Evolutionary conservation across 1,140 invertebrate genomes (phyloP).

Genomic region (Aleiodes sp.): DNA sequence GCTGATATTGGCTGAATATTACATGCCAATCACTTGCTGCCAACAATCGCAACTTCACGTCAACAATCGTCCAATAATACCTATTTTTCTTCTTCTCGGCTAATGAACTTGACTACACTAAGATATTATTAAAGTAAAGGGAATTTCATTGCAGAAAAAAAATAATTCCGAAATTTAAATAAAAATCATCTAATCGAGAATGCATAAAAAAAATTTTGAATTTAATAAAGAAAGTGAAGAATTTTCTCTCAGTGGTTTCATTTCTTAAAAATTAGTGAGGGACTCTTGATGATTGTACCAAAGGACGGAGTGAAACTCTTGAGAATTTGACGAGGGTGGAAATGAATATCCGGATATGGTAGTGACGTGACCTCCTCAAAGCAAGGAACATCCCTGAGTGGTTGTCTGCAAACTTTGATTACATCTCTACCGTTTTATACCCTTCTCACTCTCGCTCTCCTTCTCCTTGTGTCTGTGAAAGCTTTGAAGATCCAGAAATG

Average conservation of each 20-base stretch:
- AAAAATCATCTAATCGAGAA: no score
- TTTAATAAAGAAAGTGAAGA: no score
- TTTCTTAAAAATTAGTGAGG: not conserved
- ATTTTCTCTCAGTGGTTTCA: constrained; percentile 1
- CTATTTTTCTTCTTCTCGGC: no score
- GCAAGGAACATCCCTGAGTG: constrained; percentile 38
- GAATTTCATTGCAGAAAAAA: no score
- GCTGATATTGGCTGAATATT: no score
- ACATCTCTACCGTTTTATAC: constrained; percentile 31
- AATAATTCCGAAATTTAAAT: no score
- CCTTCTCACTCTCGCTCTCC: constrained; percentile 17
- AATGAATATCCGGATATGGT: constrained; percentile 43
- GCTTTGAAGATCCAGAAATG: not conserved
- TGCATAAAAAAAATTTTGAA: no score
- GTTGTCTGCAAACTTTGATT: constrained; percentile 44
- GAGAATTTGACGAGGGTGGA: constrained; percentile 37
- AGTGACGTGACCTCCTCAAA: constrained; percentile 40
- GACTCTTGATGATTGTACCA: not conserved
- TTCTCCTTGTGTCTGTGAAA: not conserved
- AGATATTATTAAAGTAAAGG: no score
- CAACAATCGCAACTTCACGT: no score
- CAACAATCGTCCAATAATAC: no score
- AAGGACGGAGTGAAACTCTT: not conserved
- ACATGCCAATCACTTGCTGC: no score
- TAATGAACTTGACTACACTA: no score